Evolutionary conservation across 2,888 invertebrate species (phyloP).

Genomic region (Calephelis perditalis): DNA sequence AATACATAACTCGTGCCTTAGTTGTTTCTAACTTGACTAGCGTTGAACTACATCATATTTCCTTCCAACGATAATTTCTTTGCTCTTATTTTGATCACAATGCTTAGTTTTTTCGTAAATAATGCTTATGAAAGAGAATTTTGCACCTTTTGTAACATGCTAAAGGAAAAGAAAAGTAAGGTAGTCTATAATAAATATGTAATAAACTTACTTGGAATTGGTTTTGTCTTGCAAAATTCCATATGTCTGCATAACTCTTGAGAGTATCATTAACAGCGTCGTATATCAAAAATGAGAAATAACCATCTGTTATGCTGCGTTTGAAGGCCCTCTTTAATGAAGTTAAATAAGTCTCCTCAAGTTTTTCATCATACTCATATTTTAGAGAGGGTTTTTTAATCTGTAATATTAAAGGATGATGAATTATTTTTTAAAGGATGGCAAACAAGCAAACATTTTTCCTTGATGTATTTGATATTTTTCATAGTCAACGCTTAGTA

Average conservation of each 20-base stretch:
- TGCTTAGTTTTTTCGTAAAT: too few relatives aligned
- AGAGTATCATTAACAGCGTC: conserved; percentile 93
- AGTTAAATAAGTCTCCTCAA: conserved; percentile 89
- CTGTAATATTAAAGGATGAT: conserved; percentile 44
- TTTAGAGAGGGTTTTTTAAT: conserved; percentile 82
- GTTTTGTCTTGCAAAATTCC: conserved; percentile 89
- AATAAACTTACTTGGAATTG: conserved; percentile 85
- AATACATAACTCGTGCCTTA: too few relatives aligned
- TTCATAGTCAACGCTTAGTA: too few relatives aligned
- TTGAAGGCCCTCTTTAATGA: conserved; percentile 93
- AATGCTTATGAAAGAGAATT: too few relatives aligned
- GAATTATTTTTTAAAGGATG: background rate
- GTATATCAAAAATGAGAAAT: conserved; percentile 93
- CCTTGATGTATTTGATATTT: too few relatives aligned
- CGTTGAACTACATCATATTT: too few relatives aligned
- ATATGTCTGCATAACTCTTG: conserved; percentile 90
- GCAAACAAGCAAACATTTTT: too few relatives aligned
- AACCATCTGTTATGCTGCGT: conserved; percentile 88
- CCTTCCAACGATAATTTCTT: background rate
- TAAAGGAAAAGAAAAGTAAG: too few relatives aligned
- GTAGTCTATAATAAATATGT: too few relatives aligned
- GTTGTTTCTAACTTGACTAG: too few relatives aligned
- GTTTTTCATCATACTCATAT: conserved; percentile 92
- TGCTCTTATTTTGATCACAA: too few relatives aligned
- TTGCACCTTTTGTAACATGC: too few relatives aligned